Base-by-base conservation (phyloP, 2,888 invertebrate species). In the Parelbella ahira region DNA sequence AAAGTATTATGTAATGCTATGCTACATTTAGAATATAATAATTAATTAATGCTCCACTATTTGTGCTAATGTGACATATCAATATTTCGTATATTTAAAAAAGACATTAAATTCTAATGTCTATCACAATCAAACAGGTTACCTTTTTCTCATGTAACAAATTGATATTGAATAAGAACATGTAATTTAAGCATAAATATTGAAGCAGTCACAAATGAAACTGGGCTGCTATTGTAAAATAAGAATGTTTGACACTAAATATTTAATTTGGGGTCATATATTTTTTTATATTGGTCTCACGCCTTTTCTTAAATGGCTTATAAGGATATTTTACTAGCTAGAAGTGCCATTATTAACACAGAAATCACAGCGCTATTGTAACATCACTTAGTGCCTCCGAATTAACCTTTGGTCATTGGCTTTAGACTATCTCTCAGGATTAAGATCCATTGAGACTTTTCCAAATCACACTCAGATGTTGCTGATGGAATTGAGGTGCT, bases 1-100 rank as follows among this genome's bases (percentile, higher is more conserved):
- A 58, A 60, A 29, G 48, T 57, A 49, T 56, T 63, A 51, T 64
- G 62, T 63, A 67, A 68, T 68, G 74, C 77, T 76, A 73, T 71
- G 73, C 72, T 68, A 65, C 58, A 66, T 56, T 62, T 65, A 70
- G 66, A 45, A 20, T 23, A 15, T 15, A 15, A 18, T 6, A 65
- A 68, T 58, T 66, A 58, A 63, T 65, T 71, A 73, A 67, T 65
- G 63, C 68, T 70, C 57, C 53, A 34, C 15, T 27, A 8, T 18
- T 20, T 33, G 28, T 20, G 32, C 28, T 42, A 34, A 34, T 20
- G 27, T 27, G 12, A 19, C 19, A 19, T 37, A 27, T 5, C 27
- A 37, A 8, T 15, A 11, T 28, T 4, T 8, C 5, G 7, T 28
- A 15, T 15, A 15, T 15, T 8, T 11, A 28, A 7, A 15, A 5